A percentile compares a stretch with the other conserved stretches of the same genome.
These are phyloP conservation scores for Clamator glandarius DNA, from an alignment of 2,797 vertebrate genomes.

Conservation along the genomic window DNA sequence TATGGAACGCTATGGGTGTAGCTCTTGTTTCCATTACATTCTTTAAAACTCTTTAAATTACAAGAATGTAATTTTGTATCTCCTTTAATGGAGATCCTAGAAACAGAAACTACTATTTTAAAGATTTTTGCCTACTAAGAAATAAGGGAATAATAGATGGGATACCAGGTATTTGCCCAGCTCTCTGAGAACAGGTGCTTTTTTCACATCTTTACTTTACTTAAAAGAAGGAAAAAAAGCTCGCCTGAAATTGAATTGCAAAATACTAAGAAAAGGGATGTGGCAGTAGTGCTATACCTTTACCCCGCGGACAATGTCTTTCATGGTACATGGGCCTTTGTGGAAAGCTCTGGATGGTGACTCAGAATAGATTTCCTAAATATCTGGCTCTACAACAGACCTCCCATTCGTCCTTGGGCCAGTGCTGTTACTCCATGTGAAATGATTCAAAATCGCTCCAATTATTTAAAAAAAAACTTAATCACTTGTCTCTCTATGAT, in stretches of 20 bases:
- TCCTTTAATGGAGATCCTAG: not conserved
- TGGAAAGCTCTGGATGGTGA: not conserved
- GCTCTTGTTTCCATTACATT: not conserved
- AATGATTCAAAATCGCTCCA: slow-evolving; percentile 7
- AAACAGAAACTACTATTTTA: not conserved
- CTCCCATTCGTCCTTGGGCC: not conserved
- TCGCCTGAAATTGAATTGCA: not conserved
- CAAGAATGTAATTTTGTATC: not conserved
- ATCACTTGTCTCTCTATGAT: slow-evolving; percentile 15
- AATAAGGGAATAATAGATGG: not conserved
- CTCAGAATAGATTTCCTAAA: not conserved
- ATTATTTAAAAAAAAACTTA: slow-evolving; percentile 23
- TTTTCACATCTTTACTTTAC: not conserved
- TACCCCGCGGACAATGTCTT: rapidly evolving
- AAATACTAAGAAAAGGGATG: not conserved
- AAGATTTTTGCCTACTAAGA: not conserved
- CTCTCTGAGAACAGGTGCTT: not conserved
- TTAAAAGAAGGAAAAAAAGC: not conserved
- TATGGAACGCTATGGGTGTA: not conserved
- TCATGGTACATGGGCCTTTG: not conserved
- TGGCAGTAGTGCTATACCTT: not conserved
- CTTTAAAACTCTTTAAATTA: not conserved
- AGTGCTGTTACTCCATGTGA: not conserved
- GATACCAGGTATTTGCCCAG: not conserved
- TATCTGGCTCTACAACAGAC: not conserved